phyloP scores from a whole-genome alignment of 1,140 invertebrate species.

The Atta colombica region DNA sequence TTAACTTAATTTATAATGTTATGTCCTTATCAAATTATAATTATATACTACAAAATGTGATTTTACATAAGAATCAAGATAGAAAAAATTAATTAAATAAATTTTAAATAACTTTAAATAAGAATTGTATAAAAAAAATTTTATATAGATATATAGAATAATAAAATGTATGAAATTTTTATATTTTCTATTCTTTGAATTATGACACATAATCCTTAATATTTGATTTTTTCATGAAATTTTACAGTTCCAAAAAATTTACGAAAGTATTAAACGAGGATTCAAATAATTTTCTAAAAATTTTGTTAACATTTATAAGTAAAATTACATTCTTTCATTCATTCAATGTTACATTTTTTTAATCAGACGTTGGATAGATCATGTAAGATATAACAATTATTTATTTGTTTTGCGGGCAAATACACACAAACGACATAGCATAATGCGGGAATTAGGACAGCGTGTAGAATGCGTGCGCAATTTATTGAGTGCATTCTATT shows the following conservation, averaged over 20 bases:
- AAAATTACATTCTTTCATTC: neutral
- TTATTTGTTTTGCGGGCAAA: neutral
- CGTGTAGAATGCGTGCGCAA: neutral
- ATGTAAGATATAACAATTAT: neutral
- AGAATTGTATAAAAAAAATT: too few species aligned
- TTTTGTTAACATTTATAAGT: constrained; percentile 3
- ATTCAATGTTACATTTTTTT: too few species aligned
- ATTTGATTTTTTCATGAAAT: neutral
- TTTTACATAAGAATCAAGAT: too few species aligned
- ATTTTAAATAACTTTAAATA: too few species aligned
- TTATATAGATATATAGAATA: too few species aligned
- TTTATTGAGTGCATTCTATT: constrained; percentile 72
- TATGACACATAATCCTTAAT: neutral
- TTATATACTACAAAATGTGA: too few species aligned
- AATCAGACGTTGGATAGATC: neutral
- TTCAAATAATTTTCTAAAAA: neutral
- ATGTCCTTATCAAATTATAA: too few species aligned
- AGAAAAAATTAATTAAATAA: too few species aligned
- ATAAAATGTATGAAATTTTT: too few species aligned
- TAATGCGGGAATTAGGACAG: neutral
- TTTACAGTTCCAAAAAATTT: neutral
- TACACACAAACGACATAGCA: neutral
- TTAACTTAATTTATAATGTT: too few species aligned
- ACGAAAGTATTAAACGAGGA: neutral
- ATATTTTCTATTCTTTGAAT: too few species aligned